Conservation (phyloP, 2,797 vertebrate species). For the Sardinella longiceps region DNA sequence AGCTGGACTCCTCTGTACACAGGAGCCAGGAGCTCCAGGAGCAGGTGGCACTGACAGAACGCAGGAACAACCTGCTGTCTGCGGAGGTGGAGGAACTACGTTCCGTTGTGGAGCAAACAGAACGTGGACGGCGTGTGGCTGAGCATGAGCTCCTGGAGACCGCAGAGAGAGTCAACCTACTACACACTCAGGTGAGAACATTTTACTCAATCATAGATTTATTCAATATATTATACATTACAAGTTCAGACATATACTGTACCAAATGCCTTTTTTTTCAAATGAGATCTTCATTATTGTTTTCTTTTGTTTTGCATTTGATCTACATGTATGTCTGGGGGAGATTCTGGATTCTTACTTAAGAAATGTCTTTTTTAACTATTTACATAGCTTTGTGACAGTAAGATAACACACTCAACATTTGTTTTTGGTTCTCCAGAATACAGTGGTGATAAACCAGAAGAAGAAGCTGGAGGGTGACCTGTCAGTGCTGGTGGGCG, state of each 20-base stretch:
- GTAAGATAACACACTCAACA: neutral
- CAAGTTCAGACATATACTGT: too few species aligned
- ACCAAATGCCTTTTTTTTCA: too few species aligned
- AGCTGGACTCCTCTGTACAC: slow-evolving; percentile 81
- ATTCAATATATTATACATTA: too few species aligned
- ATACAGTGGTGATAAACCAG: slow-evolving; percentile 81
- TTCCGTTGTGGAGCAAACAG: slow-evolving; percentile 79
- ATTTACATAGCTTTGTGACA: too few species aligned
- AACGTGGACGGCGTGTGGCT: slow-evolving; percentile 80
- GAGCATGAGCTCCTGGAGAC: slow-evolving; percentile 89
- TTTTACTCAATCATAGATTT: too few species aligned
- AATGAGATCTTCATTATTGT: too few species aligned
- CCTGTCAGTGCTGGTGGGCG: slow-evolving; percentile 73
- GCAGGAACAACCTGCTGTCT: slow-evolving; percentile 78
- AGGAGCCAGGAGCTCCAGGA: slow-evolving; percentile 82
- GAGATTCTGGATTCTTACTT: neutral
- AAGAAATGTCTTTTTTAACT: neutral
- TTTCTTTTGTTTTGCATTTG: too few species aligned
- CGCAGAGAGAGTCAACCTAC: slow-evolving; percentile 82
- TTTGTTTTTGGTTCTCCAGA: slow-evolving; percentile 61
- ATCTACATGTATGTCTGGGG: too few species aligned
- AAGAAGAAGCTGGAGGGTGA: slow-evolving; percentile 85
- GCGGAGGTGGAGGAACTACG: slow-evolving; percentile 86
- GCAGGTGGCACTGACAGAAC: slow-evolving; percentile 82
- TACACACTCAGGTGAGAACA: slow-evolving; percentile 81